Conservation (phyloP, 64 coral and sea anemone species). For the Montipora capricornis region DNA sequence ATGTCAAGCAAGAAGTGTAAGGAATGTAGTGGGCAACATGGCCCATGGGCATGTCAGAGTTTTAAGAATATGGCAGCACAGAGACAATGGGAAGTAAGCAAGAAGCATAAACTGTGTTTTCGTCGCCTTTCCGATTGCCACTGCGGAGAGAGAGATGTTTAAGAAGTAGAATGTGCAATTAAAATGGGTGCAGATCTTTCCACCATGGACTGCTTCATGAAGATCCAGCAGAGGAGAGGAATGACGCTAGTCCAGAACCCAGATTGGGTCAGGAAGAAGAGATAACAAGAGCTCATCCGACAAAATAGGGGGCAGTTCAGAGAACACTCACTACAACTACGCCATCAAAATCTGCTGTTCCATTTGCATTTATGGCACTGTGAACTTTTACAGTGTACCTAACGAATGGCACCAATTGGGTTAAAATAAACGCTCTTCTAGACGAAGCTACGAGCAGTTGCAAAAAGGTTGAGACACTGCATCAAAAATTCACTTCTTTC, state of each 20-base stretch:
- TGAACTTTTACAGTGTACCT: slow-evolving; percentile 46
- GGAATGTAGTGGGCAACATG: slow-evolving; percentile 24
- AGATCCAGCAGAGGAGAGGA: not conserved
- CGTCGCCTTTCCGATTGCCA: slow-evolving; percentile 31
- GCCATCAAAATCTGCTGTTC: not conserved
- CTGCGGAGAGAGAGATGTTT: not conserved
- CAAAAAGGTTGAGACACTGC: no score
- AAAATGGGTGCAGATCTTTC: not conserved
- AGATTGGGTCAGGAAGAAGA: slow-evolving; percentile 29
- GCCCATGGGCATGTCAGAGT: not conserved
- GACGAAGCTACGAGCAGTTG: not conserved
- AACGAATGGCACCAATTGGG: not conserved
- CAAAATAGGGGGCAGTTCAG: not conserved
- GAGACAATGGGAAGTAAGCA: slow-evolving; percentile 31
- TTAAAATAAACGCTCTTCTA: slow-evolving; percentile 30
- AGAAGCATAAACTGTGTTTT: slow-evolving; percentile 27
- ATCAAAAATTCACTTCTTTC: no score
- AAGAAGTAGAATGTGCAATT: not conserved
- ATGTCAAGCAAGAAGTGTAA: slow-evolving; percentile 3
- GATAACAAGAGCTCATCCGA: not conserved
- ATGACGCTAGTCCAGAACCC: not conserved
- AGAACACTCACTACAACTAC: slow-evolving; percentile 37
- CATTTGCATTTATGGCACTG: slow-evolving; percentile 26
- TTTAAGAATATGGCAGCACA: not conserved
- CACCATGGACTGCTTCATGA: slow-evolving; percentile 28